Conservation (phyloP, 2,888 invertebrate species). For the Pinctada fucata region DNA sequence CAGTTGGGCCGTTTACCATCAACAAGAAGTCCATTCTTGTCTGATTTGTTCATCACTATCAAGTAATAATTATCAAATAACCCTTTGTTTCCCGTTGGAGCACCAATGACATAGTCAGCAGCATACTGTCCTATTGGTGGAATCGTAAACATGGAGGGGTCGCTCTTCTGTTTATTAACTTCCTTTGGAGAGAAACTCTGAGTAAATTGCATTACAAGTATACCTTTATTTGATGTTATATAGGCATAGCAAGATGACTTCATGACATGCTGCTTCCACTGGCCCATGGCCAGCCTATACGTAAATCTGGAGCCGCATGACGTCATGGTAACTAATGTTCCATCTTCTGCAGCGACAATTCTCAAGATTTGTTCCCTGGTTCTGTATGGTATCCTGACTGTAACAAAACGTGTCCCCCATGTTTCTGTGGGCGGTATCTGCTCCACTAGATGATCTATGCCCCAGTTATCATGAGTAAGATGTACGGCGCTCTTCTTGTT, state of each 20-base stretch:
- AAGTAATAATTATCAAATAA: neutral
- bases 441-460: constrained; percentile 2
- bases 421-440: constrained; percentile 9
- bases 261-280: too few species aligned
- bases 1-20: too few species aligned
- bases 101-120: neutral
- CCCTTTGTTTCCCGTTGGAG: neutral
- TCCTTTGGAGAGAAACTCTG: too few species aligned
- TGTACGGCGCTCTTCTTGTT: too few species aligned
- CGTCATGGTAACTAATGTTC: too few species aligned
- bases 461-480: too few species aligned
- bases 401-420: constrained; percentile 11
- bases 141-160: constrained; percentile 5
- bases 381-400: neutral
- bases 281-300: too few species aligned
- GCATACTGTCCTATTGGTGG: constrained; percentile 12
- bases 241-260: neutral
- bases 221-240: neutral
- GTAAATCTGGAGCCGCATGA: too few species aligned
- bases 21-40: neutral
- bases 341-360: constrained; percentile 8
- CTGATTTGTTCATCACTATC: neutral
- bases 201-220: neutral
- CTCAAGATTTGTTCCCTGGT: neutral
- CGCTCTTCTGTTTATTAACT: too few species aligned